Base-by-base conservation (phyloP, 2,888 invertebrate genomes). In the Meiosimyza platycephala region DNA sequence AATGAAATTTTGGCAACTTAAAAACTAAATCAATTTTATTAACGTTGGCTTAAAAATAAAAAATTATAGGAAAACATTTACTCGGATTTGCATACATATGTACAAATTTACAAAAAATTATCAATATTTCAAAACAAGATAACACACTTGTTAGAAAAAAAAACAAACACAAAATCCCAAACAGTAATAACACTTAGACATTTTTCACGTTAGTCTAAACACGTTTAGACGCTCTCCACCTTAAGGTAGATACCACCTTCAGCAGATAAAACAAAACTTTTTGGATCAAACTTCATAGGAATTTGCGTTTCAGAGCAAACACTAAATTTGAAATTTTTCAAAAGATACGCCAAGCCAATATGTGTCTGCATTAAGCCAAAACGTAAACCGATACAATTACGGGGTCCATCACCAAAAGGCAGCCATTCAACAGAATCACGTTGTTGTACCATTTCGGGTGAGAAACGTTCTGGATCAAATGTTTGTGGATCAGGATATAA, bases 391-490 rank as follows among this genome's bases (percentile, higher is more conserved):
- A 86, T 83, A 68, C 86, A 86, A 71, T 84, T 84, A 1, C 86
- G 80, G 0, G 85, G 85, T 6, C 86, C 86, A 71, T 85, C 86
- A 0, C 86, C 86, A 7, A 86, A 86, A 0, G 86, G 81, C n/a
- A 86, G 65, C 80, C 80, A 86, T 15, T 81, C 76, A 0, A 81
- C 76, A 0, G 83, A 79, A 72, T 90, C 89, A 62, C 90, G 83
- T 59, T 86, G 88, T 1, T 88, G 85, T 63, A 90, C 90, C 50
- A 89, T 89, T 75, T 90, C 90, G 1, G 88, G 84, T 0, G 87
- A 82, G 79, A 92, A 92, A 77, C 91, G 86, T 12, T 92, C 91
- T 0, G 92, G 92, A 70, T 91, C 88, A 72, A 92, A 92, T 28
- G 85, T 87, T 5, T 90, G 86, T 0, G 93, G 92, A 11, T 92